Evolutionary conservation across 2,113 vertebrate species (phyloP), one percentile per base, ranked within the genome.

Genomic region (Canis aureus): DNA sequence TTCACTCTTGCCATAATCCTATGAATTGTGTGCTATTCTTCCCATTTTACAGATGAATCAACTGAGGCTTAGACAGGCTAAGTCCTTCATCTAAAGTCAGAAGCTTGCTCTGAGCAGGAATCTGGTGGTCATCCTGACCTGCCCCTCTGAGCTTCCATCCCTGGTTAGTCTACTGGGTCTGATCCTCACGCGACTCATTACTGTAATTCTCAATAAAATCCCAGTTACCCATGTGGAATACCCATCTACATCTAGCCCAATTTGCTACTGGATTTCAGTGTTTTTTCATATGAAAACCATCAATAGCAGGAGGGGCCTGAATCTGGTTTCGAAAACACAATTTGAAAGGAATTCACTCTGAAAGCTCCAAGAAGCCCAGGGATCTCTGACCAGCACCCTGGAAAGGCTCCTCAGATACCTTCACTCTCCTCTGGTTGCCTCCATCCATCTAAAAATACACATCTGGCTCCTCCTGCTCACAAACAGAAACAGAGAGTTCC

Each of bases 211-310:
- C 64, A 25, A 29, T 1, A 57, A 60, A 66, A 49, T 4, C 19
- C 57, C n/a, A 2, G 32, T 12, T 11, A 12, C 64, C 94, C 92
- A 12, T 3, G 32, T 19, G 59, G 87, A 69, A 66, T 11, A 32
- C 53, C 27, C 49, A 74, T 86, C 8, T 3, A 8, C 25, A 20
- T 2, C 43, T 4, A 83, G 64, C 38, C 57, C 73, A 49, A 15
- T 60, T 23, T 23, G 94, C 97, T 89, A 38, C 93, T 89, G 64
- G 82, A 79, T 53, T 90, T 64, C 96, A 8, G 22, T 66, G 91
- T 89, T 94, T 85, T 82, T 98, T 92, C 91, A 97, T 66, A 25
- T 43, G 91, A 94, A 93, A 82, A 92, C 53, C 4, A 88, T 91
- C 94, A 92, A 15, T 35, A 81, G 57, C 71, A 89, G 66, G 97